These are phyloP conservation scores for Pecten maximus DNA, from an alignment of 2,888 invertebrate species.

Conservation along the genomic window DNA sequence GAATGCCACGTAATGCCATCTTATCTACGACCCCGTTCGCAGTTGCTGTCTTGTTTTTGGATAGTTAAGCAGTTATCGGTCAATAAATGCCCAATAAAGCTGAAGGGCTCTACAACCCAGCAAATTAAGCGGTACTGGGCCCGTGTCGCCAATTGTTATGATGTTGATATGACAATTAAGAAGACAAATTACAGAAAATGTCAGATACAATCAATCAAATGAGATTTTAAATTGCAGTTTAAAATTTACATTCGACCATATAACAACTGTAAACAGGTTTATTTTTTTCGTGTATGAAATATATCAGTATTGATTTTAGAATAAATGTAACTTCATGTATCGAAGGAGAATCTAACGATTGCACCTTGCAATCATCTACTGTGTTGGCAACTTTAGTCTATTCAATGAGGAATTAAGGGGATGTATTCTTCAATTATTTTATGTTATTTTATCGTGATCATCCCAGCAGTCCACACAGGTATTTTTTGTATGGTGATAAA, in stretches of 20 bases:
- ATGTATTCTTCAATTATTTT: background rate
- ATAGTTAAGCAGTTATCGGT: background rate
- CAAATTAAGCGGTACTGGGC: background rate
- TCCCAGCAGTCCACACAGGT: too few species aligned
- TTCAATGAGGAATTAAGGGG: background rate
- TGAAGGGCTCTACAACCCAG: background rate
- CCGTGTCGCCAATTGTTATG: background rate
- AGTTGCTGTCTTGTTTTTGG: conserved; percentile 25
- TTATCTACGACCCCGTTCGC: conserved; percentile 9
- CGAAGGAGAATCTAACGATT: too few species aligned
- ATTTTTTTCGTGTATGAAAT: background rate
- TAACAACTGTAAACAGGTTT: background rate
- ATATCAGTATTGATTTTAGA: background rate
- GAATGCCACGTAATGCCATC: background rate
- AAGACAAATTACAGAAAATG: background rate
- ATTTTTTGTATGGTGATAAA: background rate
- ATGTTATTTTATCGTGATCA: background rate
- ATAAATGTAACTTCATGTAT: background rate
- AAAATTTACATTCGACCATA: background rate
- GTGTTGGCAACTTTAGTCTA: background rate
- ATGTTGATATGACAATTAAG: conserved; percentile 20
- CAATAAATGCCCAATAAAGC: background rate
- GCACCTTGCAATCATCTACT: too few species aligned
- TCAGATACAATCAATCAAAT: background rate
- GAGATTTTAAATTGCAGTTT: background rate